Percentiles rank a stretch among this genome's conserved stretches.
phyloP scores from a whole-genome alignment of 2,888 invertebrate genomes.

The Machimus rusticus region DNA sequence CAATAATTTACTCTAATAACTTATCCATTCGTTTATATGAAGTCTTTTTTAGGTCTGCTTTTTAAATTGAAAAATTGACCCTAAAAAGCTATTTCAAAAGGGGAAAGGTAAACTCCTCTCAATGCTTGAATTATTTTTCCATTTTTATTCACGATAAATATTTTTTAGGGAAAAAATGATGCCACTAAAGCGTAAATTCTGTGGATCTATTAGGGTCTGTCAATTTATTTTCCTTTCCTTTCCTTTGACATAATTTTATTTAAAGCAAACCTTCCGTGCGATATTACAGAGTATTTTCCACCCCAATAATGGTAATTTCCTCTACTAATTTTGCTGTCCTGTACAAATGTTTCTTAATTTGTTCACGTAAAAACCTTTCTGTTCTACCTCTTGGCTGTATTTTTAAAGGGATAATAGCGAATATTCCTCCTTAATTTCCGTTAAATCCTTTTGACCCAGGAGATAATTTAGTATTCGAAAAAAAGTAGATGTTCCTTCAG shows the following conservation, averaged over 20 bases:
- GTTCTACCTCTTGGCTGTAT: background rate
- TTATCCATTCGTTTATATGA: too few relatives aligned
- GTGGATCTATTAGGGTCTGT: background rate
- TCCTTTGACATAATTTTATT: background rate
- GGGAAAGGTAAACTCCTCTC: background rate
- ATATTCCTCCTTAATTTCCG: background rate
- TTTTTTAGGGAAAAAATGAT: background rate
- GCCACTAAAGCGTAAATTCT: background rate
- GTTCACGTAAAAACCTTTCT: background rate
- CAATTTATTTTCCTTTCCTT: background rate
- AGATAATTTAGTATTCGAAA: slow-evolving; percentile 16
- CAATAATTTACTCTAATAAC: too few relatives aligned
- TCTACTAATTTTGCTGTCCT: background rate
- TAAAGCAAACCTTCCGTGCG: background rate
- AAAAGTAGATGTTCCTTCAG: background rate
- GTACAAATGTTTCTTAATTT: slow-evolving; percentile 20
- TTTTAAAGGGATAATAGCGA: background rate
- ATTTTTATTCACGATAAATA: background rate
- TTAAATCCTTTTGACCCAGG: slow-evolving; percentile 12
- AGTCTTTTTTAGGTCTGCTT: background rate
- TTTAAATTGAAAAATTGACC: background rate
- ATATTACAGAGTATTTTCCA: background rate
- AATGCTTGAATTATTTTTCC: background rate
- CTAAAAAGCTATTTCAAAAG: background rate
- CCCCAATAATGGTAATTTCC: background rate